These are phyloP conservation scores for Cirrhinus molitorella DNA, from an alignment of 2,797 vertebrate species.

Conservation along the genomic window DNA sequence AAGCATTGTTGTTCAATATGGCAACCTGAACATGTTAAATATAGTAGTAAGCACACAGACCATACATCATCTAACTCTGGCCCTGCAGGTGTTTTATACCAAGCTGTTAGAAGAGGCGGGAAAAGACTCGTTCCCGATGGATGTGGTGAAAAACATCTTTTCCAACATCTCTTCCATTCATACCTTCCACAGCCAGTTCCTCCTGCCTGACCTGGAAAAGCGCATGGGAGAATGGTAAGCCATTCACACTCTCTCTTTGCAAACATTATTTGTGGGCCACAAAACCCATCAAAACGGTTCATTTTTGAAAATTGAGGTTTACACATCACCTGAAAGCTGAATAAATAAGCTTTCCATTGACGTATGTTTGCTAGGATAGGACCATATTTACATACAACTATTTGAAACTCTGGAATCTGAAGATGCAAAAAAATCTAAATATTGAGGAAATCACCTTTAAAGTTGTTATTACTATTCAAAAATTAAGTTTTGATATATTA, in stretches of 20 bases:
- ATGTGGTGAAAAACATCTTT: conserved; percentile 96
- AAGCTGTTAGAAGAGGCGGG: conserved; percentile 92
- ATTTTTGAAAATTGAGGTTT: too few species aligned
- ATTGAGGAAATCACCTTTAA: too few species aligned
- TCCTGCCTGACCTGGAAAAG: conserved; percentile 94
- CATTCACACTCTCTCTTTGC: not conserved
- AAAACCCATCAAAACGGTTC: too few species aligned
- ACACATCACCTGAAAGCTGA: too few species aligned
- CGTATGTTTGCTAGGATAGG: too few species aligned
- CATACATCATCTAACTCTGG: conserved; percentile 19
- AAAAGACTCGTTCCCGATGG: conserved; percentile 91
- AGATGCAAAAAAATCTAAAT: too few species aligned
- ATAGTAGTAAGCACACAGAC: not conserved
- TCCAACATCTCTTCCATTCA: conserved; percentile 97
- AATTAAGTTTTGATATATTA: too few species aligned
- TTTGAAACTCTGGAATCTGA: too few species aligned
- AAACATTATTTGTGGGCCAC: not conserved
- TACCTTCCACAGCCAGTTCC: conserved; percentile 94
- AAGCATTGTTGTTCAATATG: not conserved
- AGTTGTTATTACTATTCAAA: too few species aligned
- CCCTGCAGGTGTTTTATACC: conserved; percentile 87
- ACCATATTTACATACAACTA: too few species aligned
- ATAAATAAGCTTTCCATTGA: too few species aligned
- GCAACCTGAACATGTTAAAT: not conserved
- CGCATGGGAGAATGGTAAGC: conserved; percentile 97